Percentiles rank a stretch among this genome's conserved stretches.
Conservation (phyloP, 2,888 invertebrate genomes). For the Drosophila imparisetae region DNA sequence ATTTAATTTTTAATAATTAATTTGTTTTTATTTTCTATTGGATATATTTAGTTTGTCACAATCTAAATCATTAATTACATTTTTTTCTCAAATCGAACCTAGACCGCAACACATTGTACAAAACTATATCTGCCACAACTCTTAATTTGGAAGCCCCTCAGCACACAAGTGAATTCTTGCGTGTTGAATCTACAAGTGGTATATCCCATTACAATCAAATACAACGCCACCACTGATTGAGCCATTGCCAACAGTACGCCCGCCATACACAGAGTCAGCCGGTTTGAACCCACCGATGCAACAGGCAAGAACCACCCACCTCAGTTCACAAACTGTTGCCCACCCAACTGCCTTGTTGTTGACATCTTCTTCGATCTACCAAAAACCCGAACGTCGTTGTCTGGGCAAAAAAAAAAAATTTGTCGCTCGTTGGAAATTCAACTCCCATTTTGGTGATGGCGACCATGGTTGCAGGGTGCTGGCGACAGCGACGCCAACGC, state of each 20-base stretch:
- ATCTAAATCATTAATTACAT: neutral
- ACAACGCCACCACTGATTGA: constrained; percentile 75
- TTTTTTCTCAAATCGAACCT: neutral
- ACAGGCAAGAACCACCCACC: constrained; percentile 48
- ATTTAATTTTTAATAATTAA: neutral
- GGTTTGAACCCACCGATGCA: constrained; percentile 46
- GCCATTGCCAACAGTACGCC: constrained; percentile 57
- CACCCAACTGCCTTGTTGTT: constrained; percentile 18
- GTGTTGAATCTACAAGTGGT: constrained; percentile 72
- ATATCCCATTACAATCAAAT: constrained; percentile 76
- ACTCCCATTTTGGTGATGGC: constrained; percentile 42
- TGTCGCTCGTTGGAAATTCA: constrained; percentile 67
- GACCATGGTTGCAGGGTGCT: neutral
- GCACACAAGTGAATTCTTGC: constrained; percentile 15
- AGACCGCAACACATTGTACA: neutral
- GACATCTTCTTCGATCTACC: constrained; percentile 73
- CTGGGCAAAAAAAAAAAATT: constrained; percentile 62
- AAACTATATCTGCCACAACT: neutral
- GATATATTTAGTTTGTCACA: neutral
- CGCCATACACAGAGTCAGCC: constrained; percentile 29
- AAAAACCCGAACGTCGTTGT: constrained; percentile 54
- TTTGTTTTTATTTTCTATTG: too few relatives aligned
- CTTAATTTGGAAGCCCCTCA: constrained; percentile 13
- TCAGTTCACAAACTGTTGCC: constrained; percentile 7
- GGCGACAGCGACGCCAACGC: constrained; percentile 34